Evolutionary conservation across 2,888 invertebrate species (phyloP).

Genomic region (Athalia rosae): DNA sequence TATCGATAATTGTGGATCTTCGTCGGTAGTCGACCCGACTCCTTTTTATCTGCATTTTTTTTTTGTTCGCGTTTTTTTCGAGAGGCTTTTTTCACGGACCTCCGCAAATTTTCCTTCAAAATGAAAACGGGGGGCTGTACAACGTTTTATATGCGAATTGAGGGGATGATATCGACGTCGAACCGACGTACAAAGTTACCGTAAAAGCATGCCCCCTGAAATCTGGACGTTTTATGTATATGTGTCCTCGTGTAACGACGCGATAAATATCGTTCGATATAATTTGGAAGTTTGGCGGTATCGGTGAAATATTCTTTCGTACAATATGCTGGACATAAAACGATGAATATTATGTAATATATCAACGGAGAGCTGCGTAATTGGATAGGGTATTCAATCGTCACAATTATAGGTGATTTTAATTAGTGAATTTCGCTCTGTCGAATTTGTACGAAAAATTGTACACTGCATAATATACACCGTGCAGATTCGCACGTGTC

Average conservation of each 20-base stretch:
- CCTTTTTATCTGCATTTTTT: not conserved
- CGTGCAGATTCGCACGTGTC: too few relatives aligned
- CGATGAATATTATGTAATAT: too few relatives aligned
- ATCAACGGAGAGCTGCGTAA: not conserved
- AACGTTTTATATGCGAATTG: constrained; percentile 2
- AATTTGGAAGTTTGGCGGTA: not conserved
- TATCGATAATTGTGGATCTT: constrained; percentile 24
- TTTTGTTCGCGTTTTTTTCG: too few relatives aligned
- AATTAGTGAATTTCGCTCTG: constrained; percentile 8
- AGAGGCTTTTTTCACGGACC: not conserved
- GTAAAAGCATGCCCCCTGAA: not conserved
- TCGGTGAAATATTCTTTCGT: not conserved
- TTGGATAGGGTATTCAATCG: not conserved
- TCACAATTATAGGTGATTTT: not conserved
- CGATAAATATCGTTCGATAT: too few relatives aligned
- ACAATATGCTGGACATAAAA: too few relatives aligned
- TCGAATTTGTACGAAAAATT: not conserved
- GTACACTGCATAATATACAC: too few relatives aligned
- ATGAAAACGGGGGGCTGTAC: not conserved
- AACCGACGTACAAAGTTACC: not conserved
- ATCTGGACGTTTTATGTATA: not conserved
- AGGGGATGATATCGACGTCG: not conserved
- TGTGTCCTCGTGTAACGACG: too few relatives aligned
- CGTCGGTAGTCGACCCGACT: not conserved
- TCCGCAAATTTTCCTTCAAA: not conserved